Base-by-base conservation (phyloP, 2,888 invertebrate species). In the Electrophaes corylata region DNA sequence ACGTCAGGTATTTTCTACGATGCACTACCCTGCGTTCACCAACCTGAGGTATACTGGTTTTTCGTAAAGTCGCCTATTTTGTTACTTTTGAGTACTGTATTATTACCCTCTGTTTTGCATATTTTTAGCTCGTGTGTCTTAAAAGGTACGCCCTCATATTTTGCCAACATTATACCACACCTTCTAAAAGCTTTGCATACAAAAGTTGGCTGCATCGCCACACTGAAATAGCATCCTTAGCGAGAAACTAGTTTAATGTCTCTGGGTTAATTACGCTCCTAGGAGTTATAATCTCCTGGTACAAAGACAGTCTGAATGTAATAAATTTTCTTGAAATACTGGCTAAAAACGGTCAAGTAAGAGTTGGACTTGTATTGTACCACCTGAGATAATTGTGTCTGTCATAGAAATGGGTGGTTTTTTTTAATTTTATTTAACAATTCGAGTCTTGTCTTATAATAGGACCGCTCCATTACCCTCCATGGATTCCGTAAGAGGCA, bases 181-280 rank as follows among this genome's bases (percentile, higher is more conserved):
- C 65, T 62, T 67, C 77, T 79, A 77, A 79, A 79, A 80, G 79
- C 71, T 75, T 74, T 75, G 78, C 75, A 76, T 77, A 74, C 72
- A 71, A 75, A 78, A 80, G 69, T 78, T 59, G 55, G 46, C 49
- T 56, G 62, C 62, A 60, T 60, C 51, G 60, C 60, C 51, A 56
- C 58, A 62, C 55, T 62, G 58, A 58, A 62, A 62, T 62, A 55
- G 55, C 55, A 62, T 62, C 51, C 58, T 62, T 60, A 60, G 60
- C 55, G 40, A 40, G 50, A 41, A 58, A 51, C 55, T 51, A 55
- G 58, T 58, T 62, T 58, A 49, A 57, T 50, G 48, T 62, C 58
- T 49, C 23, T 26, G 23, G 46, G 58, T 49, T 56, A 62, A 62
- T 62, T 62, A 55, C 37, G 19, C 62, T 58, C 41, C 49, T 12